These are phyloP conservation scores for Machimus atricapillus DNA, from an alignment of 2,888 invertebrate genomes.

Conservation along the genomic window DNA sequence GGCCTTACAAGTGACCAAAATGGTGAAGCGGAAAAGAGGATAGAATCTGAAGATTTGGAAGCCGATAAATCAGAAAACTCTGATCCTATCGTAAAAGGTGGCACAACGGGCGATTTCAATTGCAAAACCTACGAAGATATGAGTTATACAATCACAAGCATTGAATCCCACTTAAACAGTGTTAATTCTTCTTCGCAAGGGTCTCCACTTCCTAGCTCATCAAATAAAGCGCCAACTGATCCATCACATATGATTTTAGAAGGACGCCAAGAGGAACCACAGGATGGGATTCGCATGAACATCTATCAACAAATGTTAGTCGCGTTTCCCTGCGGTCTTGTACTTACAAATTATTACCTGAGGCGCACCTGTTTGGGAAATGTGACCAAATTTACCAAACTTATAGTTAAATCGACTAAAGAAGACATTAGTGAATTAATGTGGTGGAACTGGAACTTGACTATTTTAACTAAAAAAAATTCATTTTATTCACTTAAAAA, in stretches of 20 bases:
- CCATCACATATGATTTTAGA: not conserved
- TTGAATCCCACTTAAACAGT: not conserved
- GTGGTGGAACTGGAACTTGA: no score
- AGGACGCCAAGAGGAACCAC: not conserved
- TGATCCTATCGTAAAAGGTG: not conserved
- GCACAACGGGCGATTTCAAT: not conserved
- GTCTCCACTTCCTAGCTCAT: not conserved
- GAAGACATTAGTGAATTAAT: no score
- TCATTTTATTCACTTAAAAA: no score
- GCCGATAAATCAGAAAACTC: not conserved
- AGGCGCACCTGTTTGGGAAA: not conserved
- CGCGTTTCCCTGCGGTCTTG: constrained; percentile 3
- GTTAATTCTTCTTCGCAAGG: not conserved
- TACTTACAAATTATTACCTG: not conserved
- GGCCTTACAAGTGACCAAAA: not conserved
- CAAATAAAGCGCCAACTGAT: not conserved
- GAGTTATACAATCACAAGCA: not conserved
- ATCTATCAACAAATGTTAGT: not conserved
- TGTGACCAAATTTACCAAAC: not conserved
- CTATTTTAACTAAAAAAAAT: no score
- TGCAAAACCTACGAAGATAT: not conserved
- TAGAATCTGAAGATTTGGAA: not conserved
- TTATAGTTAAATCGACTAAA: not conserved
- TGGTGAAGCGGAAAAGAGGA: not conserved
- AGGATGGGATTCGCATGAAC: not conserved